Evolutionary conservation across 1,140 invertebrate genomes (phyloP).

Genomic region (Drepana arcuata): DNA sequence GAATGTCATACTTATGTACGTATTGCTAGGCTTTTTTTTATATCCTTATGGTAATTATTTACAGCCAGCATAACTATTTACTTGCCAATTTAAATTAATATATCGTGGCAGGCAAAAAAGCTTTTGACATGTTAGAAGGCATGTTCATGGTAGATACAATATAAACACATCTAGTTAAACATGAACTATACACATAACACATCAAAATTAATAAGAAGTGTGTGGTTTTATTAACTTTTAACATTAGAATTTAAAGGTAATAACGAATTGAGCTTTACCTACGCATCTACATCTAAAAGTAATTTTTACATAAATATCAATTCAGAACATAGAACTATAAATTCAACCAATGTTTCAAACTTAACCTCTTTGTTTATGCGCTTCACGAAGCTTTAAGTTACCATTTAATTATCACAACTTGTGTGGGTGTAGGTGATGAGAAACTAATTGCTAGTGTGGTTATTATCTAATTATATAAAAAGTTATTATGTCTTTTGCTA

Average conservation of each 20-base stretch:
- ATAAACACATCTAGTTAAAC: constrained; percentile 19
- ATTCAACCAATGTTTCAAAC: constrained; percentile 4
- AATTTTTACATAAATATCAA: constrained; percentile 7
- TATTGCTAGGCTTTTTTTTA: too few species aligned
- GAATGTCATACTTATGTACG: too few species aligned
- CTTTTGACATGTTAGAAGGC: constrained; percentile 37
- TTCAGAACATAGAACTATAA: constrained; percentile 3
- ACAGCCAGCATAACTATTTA: too few species aligned
- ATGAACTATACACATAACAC: constrained; percentile 9
- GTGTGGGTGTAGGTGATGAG: constrained; percentile 29
- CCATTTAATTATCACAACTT: constrained; percentile 34
- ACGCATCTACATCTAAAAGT: constrained; percentile 33
- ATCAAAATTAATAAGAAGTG: too few species aligned
- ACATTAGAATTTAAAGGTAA: constrained; percentile 23
- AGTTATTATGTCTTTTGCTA: constrained; percentile 34
- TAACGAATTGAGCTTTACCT: constrained; percentile 41
- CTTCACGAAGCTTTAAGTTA: constrained; percentile 25
- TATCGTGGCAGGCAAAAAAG: constrained; percentile 29
- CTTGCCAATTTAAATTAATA: too few species aligned
- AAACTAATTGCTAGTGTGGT: constrained; percentile 29
- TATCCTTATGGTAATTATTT: too few species aligned
- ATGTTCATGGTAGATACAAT: constrained; percentile 46
- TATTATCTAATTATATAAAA: constrained; percentile 28
- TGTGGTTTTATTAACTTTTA: too few species aligned
- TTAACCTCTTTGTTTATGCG: constrained; percentile 8